Percentiles rank a stretch among this genome's conserved stretches.
phyloP scores from a whole-genome alignment of 1,140 invertebrate genomes.

The Propsilocerus akamusi region DNA sequence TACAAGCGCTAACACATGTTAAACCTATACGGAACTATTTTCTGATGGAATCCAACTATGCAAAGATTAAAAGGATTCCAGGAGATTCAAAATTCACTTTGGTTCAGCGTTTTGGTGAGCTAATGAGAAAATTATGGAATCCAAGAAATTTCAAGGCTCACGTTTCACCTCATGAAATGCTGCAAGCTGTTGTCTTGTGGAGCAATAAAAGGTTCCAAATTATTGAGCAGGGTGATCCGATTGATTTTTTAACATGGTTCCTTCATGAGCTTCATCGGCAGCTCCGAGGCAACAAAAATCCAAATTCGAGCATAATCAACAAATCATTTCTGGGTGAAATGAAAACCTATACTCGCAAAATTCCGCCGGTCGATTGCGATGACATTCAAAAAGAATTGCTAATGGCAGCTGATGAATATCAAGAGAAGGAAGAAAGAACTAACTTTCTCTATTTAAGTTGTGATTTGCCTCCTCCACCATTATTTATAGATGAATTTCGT shows the following conservation, averaged over 20 bases:
- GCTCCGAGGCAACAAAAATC: constrained; percentile 70
- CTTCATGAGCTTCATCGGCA: constrained; percentile 84
- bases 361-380: constrained; percentile 82
- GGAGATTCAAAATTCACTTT: constrained; percentile 83
- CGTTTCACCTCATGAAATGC: constrained; percentile 99
- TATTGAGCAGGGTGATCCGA: constrained; percentile 94
- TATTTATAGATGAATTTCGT: constrained; percentile 92
- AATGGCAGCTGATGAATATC: constrained; percentile 69
- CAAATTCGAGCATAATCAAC: constrained; percentile 78
- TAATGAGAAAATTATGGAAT: constrained; percentile 98
- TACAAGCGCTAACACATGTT: constrained; percentile 92
- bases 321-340: constrained; percentile 91
- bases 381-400: constrained; percentile 70
- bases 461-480: constrained; percentile 86
- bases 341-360: constrained; percentile 85
- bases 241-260: constrained; percentile 95
- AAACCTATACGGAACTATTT: constrained; percentile 89
- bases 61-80: constrained; percentile 70
- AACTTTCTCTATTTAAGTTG: constrained; percentile 93
- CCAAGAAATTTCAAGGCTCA: constrained; percentile 98
- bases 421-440: constrained; percentile 69
- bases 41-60: constrained; percentile 83
- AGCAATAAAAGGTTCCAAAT: constrained; percentile 97
- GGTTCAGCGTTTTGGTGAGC: constrained; percentile 91
- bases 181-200: constrained; percentile 96